phyloP scores from a whole-genome alignment of 2,797 vertebrate species.

The Sebastes nivosus region DNA sequence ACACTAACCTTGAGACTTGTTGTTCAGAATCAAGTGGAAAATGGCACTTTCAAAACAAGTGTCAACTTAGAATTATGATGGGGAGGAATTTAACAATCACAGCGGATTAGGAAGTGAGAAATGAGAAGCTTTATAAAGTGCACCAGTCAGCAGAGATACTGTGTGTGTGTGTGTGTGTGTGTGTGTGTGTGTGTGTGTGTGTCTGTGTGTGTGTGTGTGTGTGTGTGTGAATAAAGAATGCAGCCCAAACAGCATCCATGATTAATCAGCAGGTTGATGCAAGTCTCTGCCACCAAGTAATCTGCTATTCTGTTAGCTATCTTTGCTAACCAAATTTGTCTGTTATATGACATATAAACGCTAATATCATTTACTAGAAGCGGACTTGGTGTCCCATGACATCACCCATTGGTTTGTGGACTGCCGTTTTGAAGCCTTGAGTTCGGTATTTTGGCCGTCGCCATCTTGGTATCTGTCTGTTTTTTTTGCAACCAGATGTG shows the following conservation, averaged over 20 bases:
- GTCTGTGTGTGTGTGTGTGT: not conserved
- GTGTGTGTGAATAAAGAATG: not conserved
- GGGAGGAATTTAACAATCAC: conserved; percentile 10
- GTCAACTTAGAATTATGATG: not conserved
- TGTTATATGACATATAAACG: not conserved
- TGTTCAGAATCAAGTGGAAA: not conserved
- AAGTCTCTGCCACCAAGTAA: conserved; percentile 9
- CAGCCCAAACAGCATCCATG: conserved; percentile 25
- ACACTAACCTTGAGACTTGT: conserved; percentile 10
- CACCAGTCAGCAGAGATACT: conserved; percentile 11
- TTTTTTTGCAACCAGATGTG: too few species aligned
- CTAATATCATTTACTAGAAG: too few species aligned
- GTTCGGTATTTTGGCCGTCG: too few species aligned
- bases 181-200: not conserved
- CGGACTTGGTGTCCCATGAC: too few species aligned
- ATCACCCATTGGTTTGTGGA: too few species aligned
- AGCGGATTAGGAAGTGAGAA: conserved; percentile 1
- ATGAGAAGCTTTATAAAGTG: conserved; percentile 11
- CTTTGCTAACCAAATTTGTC: not conserved
- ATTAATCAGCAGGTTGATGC: conserved; percentile 29
- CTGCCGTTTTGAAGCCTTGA: too few species aligned
- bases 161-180: not conserved
- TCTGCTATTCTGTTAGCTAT: conserved; percentile 7
- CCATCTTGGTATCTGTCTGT: too few species aligned
- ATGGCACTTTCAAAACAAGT: not conserved